A percentile compares a stretch with the other conserved stretches of the same genome.
Evolutionary conservation across 2,888 invertebrate genomes (phyloP).

Genomic region (Pocota personata): DNA sequence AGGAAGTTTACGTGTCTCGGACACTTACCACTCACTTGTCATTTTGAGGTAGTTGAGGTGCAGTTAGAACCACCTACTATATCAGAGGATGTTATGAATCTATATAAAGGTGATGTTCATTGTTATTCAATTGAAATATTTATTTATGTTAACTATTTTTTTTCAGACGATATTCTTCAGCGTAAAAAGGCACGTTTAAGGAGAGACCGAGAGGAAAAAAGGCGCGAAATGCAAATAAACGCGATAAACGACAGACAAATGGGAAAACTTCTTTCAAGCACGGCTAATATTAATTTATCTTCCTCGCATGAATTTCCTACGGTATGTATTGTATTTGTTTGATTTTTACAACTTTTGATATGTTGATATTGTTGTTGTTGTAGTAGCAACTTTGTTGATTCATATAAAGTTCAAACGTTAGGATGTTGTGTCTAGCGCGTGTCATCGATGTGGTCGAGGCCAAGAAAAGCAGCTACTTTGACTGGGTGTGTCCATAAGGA

Average conservation of each 20-base stretch:
- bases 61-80: slow-evolving; percentile 90
- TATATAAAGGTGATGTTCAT: slow-evolving; percentile 86
- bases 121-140: neutral
- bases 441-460: no score
- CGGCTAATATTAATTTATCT: slow-evolving; percentile 85
- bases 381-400: no score
- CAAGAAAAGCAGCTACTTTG: no score
- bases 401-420: no score
- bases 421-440: no score
- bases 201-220: slow-evolving; percentile 90
- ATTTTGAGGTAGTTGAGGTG: slow-evolving; percentile 95
- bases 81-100: slow-evolving; percentile 86
- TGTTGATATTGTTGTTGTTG: no score
- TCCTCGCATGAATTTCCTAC: slow-evolving; percentile 85
- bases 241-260: slow-evolving; percentile 88
- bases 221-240: slow-evolving; percentile 90
- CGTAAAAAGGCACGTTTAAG: slow-evolving; percentile 88
- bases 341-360: neutral
- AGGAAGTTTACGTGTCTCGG: slow-evolving; percentile 89
- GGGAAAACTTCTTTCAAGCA: slow-evolving; percentile 86
- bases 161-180: slow-evolving; percentile 88
- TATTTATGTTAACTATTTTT: neutral
- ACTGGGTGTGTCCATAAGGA: no score
- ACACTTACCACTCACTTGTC: slow-evolving; percentile 95
- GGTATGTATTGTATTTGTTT: slow-evolving; percentile 79